phyloP scores from a whole-genome alignment of 2,113 vertebrate species.

The Aleadryas rufinucha region DNA sequence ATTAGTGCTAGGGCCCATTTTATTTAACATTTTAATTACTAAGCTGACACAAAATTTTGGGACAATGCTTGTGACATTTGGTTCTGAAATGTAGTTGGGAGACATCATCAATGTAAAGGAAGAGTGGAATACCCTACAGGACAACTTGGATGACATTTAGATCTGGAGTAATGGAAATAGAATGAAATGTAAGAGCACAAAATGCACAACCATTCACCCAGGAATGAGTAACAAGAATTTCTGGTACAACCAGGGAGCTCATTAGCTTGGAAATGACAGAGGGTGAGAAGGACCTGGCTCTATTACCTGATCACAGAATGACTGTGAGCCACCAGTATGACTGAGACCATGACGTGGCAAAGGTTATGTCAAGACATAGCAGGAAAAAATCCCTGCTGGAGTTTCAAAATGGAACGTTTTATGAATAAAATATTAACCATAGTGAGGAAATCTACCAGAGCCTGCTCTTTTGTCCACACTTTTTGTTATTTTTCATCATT shows the following conservation, averaged over 20 bases:
- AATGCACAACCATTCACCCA: background rate
- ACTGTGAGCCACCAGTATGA: background rate
- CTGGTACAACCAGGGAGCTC: background rate
- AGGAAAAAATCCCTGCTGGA: background rate
- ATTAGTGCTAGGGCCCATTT: background rate
- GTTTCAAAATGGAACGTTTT: background rate
- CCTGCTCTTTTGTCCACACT: background rate
- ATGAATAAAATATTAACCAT: background rate
- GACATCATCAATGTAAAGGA: background rate
- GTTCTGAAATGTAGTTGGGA: background rate
- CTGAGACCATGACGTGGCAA: background rate
- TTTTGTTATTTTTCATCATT: background rate
- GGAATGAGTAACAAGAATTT: background rate
- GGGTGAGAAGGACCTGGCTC: background rate
- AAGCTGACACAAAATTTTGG: background rate
- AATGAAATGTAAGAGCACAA: background rate
- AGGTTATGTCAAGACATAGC: background rate
- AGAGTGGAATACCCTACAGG: background rate
- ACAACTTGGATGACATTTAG: background rate
- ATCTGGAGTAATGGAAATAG: background rate
- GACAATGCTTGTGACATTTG: background rate
- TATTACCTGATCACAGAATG: background rate
- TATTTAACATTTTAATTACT: background rate
- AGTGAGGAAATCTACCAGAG: background rate
- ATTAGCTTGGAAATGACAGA: background rate